Evolutionary conservation across 2,797 vertebrate species (phyloP).

Genomic region (Rhinella marina): DNA sequence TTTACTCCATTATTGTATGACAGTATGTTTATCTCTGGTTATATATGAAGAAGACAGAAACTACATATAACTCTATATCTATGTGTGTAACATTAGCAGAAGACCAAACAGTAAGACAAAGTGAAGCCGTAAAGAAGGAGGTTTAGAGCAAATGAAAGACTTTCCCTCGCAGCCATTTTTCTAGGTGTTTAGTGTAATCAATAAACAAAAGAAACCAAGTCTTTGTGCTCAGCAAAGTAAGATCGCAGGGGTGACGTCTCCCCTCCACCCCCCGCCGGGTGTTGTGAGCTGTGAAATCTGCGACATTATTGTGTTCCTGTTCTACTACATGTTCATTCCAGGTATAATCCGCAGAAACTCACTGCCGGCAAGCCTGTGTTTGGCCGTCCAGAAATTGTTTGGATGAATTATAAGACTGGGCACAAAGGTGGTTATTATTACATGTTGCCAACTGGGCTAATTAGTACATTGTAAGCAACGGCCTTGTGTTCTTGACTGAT

Average conservation of each 20-base stretch:
- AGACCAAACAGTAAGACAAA: neutral
- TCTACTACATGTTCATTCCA: neutral
- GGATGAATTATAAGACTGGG: neutral
- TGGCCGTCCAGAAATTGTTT: constrained; percentile 44
- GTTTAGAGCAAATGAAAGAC: neutral
- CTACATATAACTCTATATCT: neutral
- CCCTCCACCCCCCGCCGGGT: constrained; percentile 30
- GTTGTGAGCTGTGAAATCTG: constrained; percentile 40
- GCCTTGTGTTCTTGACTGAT: constrained; percentile 12
- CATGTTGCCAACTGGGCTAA: constrained; percentile 57
- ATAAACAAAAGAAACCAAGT: constrained; percentile 39
- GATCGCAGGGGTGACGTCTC: neutral
- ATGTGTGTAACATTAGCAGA: neutral
- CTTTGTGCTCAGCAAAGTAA: constrained; percentile 30
- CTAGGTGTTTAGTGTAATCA: constrained; percentile 35
- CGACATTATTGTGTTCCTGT: constrained; percentile 26
- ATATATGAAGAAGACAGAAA: no score
- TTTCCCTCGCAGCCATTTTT: constrained; percentile 33
- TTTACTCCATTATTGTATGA: no score
- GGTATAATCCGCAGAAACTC: constrained; percentile 2
- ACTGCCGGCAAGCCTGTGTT: constrained; percentile 15
- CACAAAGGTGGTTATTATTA: constrained; percentile 51
- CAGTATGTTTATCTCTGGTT: no score
- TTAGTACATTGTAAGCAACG: constrained; percentile 43
- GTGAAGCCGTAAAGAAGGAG: neutral